Conservation (phyloP, 2,888 invertebrate species). For the Smittia sp. region DNA sequence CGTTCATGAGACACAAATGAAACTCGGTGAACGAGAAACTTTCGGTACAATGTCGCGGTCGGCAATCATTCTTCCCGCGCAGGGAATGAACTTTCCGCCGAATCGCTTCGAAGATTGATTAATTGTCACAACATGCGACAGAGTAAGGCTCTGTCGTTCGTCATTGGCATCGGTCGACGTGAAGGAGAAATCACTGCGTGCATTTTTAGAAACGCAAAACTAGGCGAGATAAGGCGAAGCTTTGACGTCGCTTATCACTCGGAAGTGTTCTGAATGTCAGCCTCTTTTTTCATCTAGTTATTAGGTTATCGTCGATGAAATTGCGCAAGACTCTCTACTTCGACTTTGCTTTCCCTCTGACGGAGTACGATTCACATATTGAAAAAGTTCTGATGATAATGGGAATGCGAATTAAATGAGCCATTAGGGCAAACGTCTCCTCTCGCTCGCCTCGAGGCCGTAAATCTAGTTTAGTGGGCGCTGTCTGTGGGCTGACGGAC, state of each 20-base stretch:
- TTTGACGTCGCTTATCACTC: background rate
- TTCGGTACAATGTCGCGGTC: too few relatives aligned
- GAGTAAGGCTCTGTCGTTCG: too few relatives aligned
- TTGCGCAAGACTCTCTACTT: background rate
- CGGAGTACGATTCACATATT: background rate
- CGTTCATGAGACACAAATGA: too few relatives aligned
- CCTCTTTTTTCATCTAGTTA: background rate
- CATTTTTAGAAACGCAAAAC: background rate
- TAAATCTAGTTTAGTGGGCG: conserved; percentile 5
- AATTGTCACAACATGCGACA: background rate
- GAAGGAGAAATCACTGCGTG: background rate
- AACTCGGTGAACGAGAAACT: too few relatives aligned
- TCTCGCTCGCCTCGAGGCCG: background rate
- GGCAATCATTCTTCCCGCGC: too few relatives aligned
- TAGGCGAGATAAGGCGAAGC: background rate
- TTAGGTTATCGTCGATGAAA: background rate
- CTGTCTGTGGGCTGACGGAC: background rate
- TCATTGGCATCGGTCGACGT: too few relatives aligned
- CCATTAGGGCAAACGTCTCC: conserved; percentile 1
- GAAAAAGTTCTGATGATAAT: background rate
- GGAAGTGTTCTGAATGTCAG: conserved; percentile 9
- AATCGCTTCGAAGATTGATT: background rate
- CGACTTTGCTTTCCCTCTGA: background rate
- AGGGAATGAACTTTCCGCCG: too few relatives aligned
- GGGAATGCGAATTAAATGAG: background rate